phyloP scores from a whole-genome alignment of 2,888 invertebrate genomes.

The Trachelus tabidus region DNA sequence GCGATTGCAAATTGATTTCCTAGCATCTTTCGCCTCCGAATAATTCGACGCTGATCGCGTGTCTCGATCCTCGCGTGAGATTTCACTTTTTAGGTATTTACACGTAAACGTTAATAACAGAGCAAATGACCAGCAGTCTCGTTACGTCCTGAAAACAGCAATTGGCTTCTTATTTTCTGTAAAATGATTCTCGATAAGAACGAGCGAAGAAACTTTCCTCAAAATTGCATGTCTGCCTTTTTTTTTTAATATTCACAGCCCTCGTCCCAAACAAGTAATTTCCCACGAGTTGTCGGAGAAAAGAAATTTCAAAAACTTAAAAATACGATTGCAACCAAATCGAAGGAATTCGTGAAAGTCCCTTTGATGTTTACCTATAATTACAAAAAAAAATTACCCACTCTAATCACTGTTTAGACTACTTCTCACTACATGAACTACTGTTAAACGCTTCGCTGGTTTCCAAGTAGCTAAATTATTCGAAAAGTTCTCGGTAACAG shows the following conservation, averaged over 20 bases:
- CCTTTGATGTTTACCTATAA: background rate
- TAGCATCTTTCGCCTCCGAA: background rate
- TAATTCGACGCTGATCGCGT: background rate
- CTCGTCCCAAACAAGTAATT: background rate
- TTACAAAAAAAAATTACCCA: background rate
- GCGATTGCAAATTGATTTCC: background rate
- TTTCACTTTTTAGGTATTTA: background rate
- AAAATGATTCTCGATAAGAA: background rate
- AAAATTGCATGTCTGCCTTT: background rate
- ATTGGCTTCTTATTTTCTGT: background rate
- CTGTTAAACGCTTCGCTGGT: conserved; percentile 14
- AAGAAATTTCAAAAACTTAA: no score
- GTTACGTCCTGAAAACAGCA: background rate
- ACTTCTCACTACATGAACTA: background rate
- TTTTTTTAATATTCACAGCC: background rate
- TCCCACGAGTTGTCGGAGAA: background rate
- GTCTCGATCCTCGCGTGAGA: background rate
- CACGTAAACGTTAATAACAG: background rate
- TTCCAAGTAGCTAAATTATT: background rate
- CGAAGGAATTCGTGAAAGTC: background rate
- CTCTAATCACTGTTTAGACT: background rate
- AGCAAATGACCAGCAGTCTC: background rate
- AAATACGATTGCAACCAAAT: no score
- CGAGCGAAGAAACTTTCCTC: background rate
- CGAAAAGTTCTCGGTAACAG: background rate